Base-by-base conservation (phyloP, 2,888 invertebrate species). In the Margaritifera margaritifera region DNA sequence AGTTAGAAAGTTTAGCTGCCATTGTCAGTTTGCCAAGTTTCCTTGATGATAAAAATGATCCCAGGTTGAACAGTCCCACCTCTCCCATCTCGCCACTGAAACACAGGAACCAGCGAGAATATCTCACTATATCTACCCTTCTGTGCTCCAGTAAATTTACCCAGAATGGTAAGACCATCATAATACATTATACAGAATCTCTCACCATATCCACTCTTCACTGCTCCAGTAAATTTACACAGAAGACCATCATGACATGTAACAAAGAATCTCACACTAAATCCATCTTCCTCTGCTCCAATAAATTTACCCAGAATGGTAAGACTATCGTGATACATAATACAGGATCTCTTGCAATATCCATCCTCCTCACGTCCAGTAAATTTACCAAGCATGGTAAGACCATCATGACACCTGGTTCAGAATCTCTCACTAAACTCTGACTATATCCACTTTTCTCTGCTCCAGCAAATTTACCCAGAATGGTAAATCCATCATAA, bases 381-480 rank as follows among this genome's bases (percentile, higher is more conserved):
- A 98, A 98, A 89, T 91, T 98, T 18, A 98, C 98, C 0, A 98
- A 98, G 90, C 98, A 98, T 87, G 94, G 95, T 94, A 89, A 77
- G 81, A 66, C 4, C 20, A 25, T 53, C 20, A 42, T 4, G 20
- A 61, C 42, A 61, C 50, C 6, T n/a, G 8, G 8, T 31, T 8
- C 8, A 89, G 98, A 98, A 90, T 92, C 93, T 20, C 94, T 97
- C 71, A 93, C 93, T n/a, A n/a, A n/a, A n/a, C n/a, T n/a, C n/a
- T n/a, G n/a, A n/a, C n/a, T 56, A 93, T 98, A 18, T 93, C 93
- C 83, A 96, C 97, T 0, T 89, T 96, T 56, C 91, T 98, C 27
- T 97, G 97, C 89, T 98, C 98, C 27, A 98, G 98, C n/a, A 98
- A 98, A 90, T 91, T 98, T 18, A 98, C 98, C 0, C 98, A 98